A percentile compares a stretch with the other conserved stretches of the same genome.
Conservation (phyloP, 1,140 invertebrate species). For the Orius laevigatus region DNA sequence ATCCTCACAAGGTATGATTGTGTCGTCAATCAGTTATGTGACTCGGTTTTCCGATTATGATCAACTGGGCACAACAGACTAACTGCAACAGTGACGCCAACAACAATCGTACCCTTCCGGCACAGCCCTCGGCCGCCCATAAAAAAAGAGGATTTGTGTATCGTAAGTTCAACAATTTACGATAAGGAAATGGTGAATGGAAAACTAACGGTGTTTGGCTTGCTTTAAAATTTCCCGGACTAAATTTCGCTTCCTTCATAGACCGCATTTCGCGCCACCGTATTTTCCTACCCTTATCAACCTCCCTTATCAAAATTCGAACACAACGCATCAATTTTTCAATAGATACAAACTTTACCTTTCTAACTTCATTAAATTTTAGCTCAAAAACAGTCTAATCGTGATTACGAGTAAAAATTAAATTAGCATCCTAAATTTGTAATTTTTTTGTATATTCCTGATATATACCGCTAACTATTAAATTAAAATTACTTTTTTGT, state of each 20-base stretch:
- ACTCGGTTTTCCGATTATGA: constrained; percentile 14
- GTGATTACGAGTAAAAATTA: too few species aligned
- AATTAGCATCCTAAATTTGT: too few species aligned
- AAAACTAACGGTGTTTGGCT: neutral
- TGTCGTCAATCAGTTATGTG: constrained; percentile 2
- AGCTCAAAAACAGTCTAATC: too few species aligned
- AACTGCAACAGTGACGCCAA: constrained; percentile 17
- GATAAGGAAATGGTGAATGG: neutral
- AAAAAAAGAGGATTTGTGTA: constrained; percentile 14
- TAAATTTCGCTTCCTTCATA: constrained; percentile 1
- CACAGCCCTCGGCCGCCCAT: neutral
- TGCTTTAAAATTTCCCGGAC: neutral
- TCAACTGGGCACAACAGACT: constrained; percentile 14
- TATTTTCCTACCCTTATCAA: too few species aligned
- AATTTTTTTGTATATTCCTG: too few species aligned
- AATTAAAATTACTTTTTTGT: too few species aligned
- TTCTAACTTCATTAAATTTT: too few species aligned
- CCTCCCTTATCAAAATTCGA: too few species aligned
- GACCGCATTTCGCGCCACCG: constrained; percentile 2
- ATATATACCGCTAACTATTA: too few species aligned
- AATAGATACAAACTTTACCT: too few species aligned
- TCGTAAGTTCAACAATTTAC: constrained; percentile 8
- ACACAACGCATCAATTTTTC: too few species aligned
- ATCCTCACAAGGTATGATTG: neutral
- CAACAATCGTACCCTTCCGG: constrained; percentile 13